A percentile compares a stretch with the other conserved stretches of the same genome.
phyloP scores from a whole-genome alignment of 2,888 invertebrate species.

The Ormia ochracea region DNA sequence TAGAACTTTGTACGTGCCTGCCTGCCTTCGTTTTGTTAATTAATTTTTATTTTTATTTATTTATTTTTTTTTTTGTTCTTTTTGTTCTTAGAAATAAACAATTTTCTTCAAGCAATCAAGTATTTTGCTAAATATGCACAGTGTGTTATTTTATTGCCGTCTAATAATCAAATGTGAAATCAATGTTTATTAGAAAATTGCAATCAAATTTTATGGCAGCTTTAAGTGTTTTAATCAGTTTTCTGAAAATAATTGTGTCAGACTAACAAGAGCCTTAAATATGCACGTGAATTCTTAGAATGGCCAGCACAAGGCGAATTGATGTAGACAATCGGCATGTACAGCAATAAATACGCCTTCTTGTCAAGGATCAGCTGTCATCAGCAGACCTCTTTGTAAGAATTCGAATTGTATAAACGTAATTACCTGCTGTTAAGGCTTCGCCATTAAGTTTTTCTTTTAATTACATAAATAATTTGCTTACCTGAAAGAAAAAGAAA shows the following conservation, averaged over 20 bases:
- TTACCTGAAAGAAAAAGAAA: slow-evolving; percentile 25
- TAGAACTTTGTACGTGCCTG: not conserved
- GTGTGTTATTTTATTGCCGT: slow-evolving; percentile 8
- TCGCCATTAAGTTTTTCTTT: not conserved
- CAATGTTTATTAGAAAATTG: not conserved
- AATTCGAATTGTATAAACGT: no score
- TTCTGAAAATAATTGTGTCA: not conserved
- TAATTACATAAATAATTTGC: not conserved
- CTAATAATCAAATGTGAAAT: not conserved
- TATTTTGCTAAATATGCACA: no score
- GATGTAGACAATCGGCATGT: no score
- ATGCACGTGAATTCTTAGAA: no score
- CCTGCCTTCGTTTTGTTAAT: not conserved
- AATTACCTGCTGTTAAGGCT: slow-evolving; percentile 22
- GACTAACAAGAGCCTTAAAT: no score
- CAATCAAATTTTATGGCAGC: not conserved
- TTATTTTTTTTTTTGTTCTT: slow-evolving; percentile 28
- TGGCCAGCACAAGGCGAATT: no score
- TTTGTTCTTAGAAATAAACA: no score
- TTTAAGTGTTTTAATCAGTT: not conserved
- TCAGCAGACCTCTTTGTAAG: no score
- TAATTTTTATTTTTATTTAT: not conserved
- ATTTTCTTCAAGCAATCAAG: not conserved
- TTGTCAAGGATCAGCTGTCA: no score
- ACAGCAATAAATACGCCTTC: no score